These are phyloP conservation scores for Acrocephalus kingi DNA, from an alignment of 2,113 vertebrate species.

Conservation along the genomic window DNA sequence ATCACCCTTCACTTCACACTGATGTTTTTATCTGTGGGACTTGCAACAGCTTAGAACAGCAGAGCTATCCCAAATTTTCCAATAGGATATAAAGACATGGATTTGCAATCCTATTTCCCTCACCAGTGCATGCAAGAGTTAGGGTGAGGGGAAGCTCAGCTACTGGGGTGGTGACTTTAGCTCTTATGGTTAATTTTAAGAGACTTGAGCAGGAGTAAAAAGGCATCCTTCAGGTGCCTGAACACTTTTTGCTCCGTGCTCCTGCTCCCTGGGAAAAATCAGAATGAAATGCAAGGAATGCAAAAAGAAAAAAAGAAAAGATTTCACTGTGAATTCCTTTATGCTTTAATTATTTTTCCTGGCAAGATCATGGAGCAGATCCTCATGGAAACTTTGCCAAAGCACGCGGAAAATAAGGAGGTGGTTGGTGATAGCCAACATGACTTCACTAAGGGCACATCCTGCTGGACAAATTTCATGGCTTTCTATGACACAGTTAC, in stretches of 20 bases:
- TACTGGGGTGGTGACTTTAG: not conserved
- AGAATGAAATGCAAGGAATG: not conserved
- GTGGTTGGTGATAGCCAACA: not conserved
- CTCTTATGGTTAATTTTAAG: not conserved
- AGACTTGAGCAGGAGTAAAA: not conserved
- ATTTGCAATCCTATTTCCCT: not conserved
- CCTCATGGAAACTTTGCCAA: not conserved
- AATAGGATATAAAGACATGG: not conserved
- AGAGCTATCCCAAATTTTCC: not conserved
- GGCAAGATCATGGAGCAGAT: not conserved
- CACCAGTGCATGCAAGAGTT: accelerated
- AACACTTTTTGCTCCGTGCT: not conserved
- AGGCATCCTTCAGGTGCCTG: not conserved
- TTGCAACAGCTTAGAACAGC: not conserved
- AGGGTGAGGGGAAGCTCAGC: not conserved
- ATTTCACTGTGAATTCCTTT: not conserved
- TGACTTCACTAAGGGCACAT: not conserved
- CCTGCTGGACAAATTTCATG: not conserved
- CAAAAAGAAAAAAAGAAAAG: not conserved
- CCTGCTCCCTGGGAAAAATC: not conserved
- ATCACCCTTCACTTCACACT: not conserved
- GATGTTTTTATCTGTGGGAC: not conserved
- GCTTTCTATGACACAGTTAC: not conserved
- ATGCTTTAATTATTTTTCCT: not conserved
- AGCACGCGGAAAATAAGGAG: not conserved